A percentile compares a stretch with the other conserved stretches of the same genome.
Conservation (phyloP, 2,113 vertebrate genomes). For the Ophiodon elongatus region DNA sequence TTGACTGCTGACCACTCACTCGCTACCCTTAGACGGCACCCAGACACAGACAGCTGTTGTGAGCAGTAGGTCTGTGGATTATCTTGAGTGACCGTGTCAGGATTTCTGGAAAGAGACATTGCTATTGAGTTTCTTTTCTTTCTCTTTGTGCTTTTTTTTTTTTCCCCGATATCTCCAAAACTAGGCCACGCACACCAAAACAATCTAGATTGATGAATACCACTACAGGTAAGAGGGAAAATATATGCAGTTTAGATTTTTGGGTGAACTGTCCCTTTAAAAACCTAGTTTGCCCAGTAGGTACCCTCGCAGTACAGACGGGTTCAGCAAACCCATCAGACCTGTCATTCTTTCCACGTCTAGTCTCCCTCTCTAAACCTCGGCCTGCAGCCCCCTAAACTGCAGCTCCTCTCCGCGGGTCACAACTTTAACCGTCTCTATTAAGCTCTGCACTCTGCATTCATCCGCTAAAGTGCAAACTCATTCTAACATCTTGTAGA, state of each 20-base stretch:
- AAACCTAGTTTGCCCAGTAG: background rate
- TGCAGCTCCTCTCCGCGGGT: conserved; percentile 12
- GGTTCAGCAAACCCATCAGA: background rate
- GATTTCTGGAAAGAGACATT: no score
- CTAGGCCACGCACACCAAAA: background rate
- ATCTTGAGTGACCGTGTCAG: no score
- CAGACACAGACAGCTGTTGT: no score
- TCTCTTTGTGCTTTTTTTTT: no score
- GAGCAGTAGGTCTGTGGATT: no score
- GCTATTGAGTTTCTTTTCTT: no score
- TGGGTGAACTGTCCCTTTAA: no score
- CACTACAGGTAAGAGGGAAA: no score
- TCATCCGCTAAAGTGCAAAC: conserved; percentile 39
- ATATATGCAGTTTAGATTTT: background rate
- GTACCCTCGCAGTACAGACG: background rate
- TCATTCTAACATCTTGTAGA: conserved; percentile 24
- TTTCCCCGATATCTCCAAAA: no score
- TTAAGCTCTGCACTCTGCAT: conserved; percentile 18
- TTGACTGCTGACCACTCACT: no score
- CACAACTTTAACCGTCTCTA: conserved; percentile 7
- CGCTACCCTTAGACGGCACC: no score
- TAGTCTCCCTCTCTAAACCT: background rate
- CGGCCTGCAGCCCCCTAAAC: background rate
- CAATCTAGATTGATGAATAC: background rate
- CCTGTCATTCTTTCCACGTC: background rate